Conservation (phyloP, 2,888 invertebrate genomes). For the Antheraea assamensis region DNA sequence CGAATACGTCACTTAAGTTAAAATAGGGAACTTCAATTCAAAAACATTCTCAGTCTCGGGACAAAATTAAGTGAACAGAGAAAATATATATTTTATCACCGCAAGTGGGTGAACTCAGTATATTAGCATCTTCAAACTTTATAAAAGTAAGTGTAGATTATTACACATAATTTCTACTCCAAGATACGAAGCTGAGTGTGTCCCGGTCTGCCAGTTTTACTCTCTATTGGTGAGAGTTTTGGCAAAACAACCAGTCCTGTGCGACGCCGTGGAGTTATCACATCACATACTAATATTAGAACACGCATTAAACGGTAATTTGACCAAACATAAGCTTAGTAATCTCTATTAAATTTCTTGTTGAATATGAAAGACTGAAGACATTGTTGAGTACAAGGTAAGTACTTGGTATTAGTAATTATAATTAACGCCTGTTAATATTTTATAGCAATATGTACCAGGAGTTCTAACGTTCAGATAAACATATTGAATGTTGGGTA, state of each 20-base stretch:
- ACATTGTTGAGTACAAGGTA: not conserved
- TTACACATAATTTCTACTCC: not conserved
- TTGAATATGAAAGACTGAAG: not conserved
- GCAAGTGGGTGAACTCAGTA: no score
- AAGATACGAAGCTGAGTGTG: constrained; percentile 29
- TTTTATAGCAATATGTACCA: not conserved
- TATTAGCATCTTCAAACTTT: no score
- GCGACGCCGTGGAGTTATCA: constrained; percentile 11
- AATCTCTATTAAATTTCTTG: not conserved
- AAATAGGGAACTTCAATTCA: no score
- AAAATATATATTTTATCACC: no score
- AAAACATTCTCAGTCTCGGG: no score
- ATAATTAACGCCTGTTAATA: not conserved
- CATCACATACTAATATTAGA: constrained; percentile 15
- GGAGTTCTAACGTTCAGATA: not conserved
- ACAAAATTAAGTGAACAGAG: no score
- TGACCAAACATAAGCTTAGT: not conserved
- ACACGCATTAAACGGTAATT: not conserved
- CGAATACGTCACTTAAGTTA: no score
- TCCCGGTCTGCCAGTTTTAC: not conserved
- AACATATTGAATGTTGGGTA: not conserved
- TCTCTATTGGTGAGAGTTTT: constrained; percentile 38
- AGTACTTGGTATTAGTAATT: not conserved
- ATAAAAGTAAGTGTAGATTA: not conserved
- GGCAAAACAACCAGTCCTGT: constrained; percentile 36